Evolutionary conservation across 2,113 vertebrate species (phyloP), one percentile per base, ranked within the genome.

Genomic region (Thryonomys swinderianus): DNA sequence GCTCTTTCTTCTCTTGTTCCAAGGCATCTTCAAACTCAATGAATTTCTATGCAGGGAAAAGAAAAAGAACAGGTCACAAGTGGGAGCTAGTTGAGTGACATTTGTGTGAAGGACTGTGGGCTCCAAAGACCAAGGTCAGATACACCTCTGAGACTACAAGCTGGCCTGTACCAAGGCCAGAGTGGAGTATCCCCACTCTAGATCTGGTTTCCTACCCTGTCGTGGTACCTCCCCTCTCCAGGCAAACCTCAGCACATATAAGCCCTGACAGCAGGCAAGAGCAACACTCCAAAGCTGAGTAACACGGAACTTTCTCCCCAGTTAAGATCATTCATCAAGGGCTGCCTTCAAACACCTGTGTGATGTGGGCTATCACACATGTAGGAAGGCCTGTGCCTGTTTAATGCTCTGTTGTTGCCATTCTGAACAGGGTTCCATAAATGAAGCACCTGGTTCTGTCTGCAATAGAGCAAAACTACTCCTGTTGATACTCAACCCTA

Each of bases 11-110:
- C 96, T 99, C 99, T 20, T 99, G 99, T 67, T 99, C 99, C 98
- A 99, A 94, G 0, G 99, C 98, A 99, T 99, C 99, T 97, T 99
- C 99, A 97, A 99, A 99, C 97, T 99, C 99, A 74, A 99, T 99
- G 96, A 99, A 99, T 97, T 99, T 99, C 99, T 99, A 93, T 66
- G 48, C 84, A 88, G 0, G 7, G 85, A 37, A 96, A 90, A 79
- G 27, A 83, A 61, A 97, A 8, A 16, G 53, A 85, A 82, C 48
- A 94, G 23, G 21, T 37, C 42, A 2, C 23, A 42, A 48, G 57
- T 0, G 11, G 32, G 48, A 59, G 42, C 2, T 3, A 4, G 45
- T 25, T 34, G 30, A 42, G 45, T 0, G 59, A 74, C 51, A 48
- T 40, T 45, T 20, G 42, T 14, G 18, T 14, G 30, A 71, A 69